Evolutionary conservation across 2,113 vertebrate genomes (phyloP), one percentile per base, ranked within the genome.

Genomic region (Gasterosteus nipponicus): DNA sequence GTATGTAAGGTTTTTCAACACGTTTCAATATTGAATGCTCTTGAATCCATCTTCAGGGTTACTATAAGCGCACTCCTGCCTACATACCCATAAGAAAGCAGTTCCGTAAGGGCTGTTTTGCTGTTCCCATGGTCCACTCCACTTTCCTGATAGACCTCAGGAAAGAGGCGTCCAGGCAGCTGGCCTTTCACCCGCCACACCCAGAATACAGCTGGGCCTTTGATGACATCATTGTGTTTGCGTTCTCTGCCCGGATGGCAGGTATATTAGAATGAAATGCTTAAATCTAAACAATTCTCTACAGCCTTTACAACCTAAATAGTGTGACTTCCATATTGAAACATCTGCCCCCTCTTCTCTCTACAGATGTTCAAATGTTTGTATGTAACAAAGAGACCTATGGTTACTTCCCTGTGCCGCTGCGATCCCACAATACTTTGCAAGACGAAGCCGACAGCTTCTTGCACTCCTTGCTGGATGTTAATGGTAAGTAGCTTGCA

Each of bases 61-160:
- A 98, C 87, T 98, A 98, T 85, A 94, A 93, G 66, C 95, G 97
- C 59, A 97, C 97, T 0, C 96, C 97, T 0, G 96, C 96, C 41
- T 98, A 98, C 90, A 93, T 98, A 58, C 97, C 96, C 10, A 93
- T 98, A 6, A 94, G 96, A 35, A 96, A 95, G 75, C 95, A 94
- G 1, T 86, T 95, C 12, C 94, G 96, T 0, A 93, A 61, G 5
- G 97, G 96, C 71, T 97, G 97, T 88, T 98, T 98, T 42, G 92
- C 96, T 0, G 96, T 98, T 19, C 96, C 96, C 69, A 98, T 98
- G 97, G 97, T 97, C n/a, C 97, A 98, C 90, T 98, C 97, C 9
- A 98, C 96, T 19, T 95, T 98, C 85, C 93, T 98, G 54, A 83
- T 98, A 1, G 96, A 98, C 86, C 93, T 98, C 77, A 93, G 96